Percentiles rank a stretch among this genome's conserved stretches.
Conservation (phyloP, 2,797 vertebrate species). For the Hemibagrus guttatus region DNA sequence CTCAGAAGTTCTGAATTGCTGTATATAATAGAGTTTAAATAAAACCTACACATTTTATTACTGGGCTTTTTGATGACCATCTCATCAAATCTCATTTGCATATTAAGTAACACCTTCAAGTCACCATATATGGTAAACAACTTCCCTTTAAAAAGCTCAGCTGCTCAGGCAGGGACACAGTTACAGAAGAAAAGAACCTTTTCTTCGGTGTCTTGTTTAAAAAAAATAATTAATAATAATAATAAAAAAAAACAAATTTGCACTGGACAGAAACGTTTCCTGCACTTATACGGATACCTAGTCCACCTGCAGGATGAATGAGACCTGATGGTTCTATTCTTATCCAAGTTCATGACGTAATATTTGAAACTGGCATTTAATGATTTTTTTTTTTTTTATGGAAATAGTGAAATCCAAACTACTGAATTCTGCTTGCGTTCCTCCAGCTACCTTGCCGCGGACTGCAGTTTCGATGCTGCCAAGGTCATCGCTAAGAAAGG, state of each 20-base stretch:
- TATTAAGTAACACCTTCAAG: background rate
- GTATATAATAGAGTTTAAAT: too few species aligned
- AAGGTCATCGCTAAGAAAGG: slow-evolving; percentile 92
- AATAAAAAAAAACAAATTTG: background rate
- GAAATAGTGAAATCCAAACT: background rate
- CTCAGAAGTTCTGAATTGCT: background rate
- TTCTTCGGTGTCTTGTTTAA: background rate
- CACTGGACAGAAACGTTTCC: background rate
- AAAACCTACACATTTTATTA: background rate
- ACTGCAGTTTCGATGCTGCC: slow-evolving; percentile 86
- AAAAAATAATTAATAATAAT: too few species aligned
- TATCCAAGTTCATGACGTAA: background rate
- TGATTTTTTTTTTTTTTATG: too few species aligned
- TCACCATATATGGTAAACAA: background rate
- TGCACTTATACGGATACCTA: background rate
- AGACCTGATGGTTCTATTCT: background rate
- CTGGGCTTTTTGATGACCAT: background rate
- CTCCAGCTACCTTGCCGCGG: slow-evolving; percentile 84
- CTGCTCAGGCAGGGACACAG: background rate
- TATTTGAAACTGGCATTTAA: background rate
- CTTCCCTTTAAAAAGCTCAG: background rate
- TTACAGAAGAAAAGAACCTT: background rate
- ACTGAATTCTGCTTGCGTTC: background rate
- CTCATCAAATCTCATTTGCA: background rate
- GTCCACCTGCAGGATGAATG: background rate